Conservation (phyloP, 2,113 vertebrate genomes). For the Azemiops feae region DNA sequence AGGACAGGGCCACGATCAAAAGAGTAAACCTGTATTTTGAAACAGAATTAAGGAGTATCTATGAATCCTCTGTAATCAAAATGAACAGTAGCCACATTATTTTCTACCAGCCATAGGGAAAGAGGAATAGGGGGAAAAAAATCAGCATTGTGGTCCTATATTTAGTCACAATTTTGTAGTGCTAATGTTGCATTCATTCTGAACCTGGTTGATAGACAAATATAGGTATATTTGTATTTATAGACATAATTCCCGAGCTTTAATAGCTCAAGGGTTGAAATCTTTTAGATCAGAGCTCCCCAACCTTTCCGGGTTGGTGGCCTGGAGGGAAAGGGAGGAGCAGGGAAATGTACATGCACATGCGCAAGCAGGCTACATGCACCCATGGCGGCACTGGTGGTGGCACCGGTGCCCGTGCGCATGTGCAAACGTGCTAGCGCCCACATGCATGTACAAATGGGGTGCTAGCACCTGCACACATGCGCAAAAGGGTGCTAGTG, state of each 20-base stretch:
- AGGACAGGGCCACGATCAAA: background rate
- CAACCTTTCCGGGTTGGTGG: too few species aligned
- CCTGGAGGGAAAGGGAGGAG: too few species aligned
- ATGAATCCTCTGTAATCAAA: background rate
- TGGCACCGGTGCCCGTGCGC: too few species aligned
- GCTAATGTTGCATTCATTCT: background rate
- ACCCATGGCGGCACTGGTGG: too few species aligned
- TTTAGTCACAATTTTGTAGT: background rate
- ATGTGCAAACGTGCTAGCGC: too few species aligned
- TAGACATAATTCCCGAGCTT: too few species aligned
- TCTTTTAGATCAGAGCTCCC: background rate
- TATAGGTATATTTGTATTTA: background rate
- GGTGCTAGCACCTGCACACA: too few species aligned
- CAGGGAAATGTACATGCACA: too few species aligned
- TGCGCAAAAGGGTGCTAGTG: too few species aligned
- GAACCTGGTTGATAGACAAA: background rate
- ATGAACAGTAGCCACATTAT: background rate
- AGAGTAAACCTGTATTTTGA: background rate
- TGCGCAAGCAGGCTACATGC: too few species aligned
- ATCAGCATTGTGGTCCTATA: background rate
- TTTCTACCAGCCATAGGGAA: background rate
- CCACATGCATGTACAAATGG: too few species aligned
- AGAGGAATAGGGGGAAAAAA: background rate
- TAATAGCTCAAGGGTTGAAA: background rate
- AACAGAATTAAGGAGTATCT: background rate